These are phyloP conservation scores for Oasisia sp. DNA, from an alignment of 2,888 invertebrate genomes.

Conservation along the genomic window DNA sequence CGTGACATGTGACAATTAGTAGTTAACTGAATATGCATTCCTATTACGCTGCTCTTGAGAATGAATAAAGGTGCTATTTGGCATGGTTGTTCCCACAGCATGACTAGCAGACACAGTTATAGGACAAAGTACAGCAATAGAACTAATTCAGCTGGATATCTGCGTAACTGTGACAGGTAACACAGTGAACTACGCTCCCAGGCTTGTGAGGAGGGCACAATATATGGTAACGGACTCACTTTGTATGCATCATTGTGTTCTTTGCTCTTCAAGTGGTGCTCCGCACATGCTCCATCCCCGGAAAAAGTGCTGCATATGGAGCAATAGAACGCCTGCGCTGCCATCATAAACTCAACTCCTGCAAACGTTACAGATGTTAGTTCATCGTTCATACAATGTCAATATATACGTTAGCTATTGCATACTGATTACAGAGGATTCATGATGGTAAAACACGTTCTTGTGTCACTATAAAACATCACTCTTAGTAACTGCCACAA, in stretches of 20 bases:
- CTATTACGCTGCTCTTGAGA: no score
- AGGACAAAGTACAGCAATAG: no score
- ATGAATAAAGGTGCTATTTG: no score
- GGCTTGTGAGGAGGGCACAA: no score
- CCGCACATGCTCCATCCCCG: conserved; percentile 55
- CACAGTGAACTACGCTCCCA: no score
- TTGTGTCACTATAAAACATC: not conserved
- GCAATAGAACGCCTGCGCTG: conserved; percentile 57
- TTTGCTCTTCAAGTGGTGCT: conserved; percentile 54
- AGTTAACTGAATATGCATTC: no score
- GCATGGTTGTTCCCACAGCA: no score
- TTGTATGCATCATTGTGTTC: conserved; percentile 54
- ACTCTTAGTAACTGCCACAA: not conserved
- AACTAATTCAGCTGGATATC: no score
- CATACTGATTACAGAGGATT: not conserved
- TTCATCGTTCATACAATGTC: not conserved
- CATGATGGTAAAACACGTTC: not conserved
- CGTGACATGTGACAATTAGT: no score
- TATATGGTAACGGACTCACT: conserved; percentile 40
- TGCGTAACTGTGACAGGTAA: no score
- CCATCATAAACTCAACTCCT: conserved; percentile 60
- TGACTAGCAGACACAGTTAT: no score
- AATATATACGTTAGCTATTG: not conserved
- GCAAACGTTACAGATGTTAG: not conserved
- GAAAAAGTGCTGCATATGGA: conserved; percentile 54